These are phyloP conservation scores for Scaptomyza parva DNA, from an alignment of 2,888 invertebrate species.

Conservation along the genomic window DNA sequence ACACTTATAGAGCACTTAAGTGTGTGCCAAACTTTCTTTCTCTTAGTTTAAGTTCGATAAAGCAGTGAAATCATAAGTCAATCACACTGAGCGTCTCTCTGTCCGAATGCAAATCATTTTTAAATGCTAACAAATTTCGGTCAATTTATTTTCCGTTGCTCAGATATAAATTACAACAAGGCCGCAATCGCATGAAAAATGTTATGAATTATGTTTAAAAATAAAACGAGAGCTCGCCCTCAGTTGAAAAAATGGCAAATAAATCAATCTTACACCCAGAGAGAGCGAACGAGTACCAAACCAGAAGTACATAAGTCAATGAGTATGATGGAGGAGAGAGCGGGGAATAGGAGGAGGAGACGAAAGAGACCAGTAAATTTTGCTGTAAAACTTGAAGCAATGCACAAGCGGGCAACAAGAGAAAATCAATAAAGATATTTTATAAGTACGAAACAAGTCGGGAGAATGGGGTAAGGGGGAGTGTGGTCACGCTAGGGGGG, in stretches of 20 bases:
- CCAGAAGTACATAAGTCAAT: constrained; percentile 33
- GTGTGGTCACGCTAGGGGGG: background rate
- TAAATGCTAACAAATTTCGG: constrained; percentile 79
- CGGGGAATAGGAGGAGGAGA: background rate
- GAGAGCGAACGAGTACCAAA: constrained; percentile 23
- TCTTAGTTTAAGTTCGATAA: constrained; percentile 13
- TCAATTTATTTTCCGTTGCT: constrained; percentile 67
- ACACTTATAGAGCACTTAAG: constrained; percentile 61
- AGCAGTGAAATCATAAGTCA: constrained; percentile 29
- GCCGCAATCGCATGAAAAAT: constrained; percentile 57
- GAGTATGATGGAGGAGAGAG: constrained; percentile 16
- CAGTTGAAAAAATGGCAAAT: constrained; percentile 57
- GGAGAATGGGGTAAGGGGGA: constrained; percentile 2
- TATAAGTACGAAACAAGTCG: constrained; percentile 44
- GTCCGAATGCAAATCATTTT: constrained; percentile 72
- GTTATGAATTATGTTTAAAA: constrained; percentile 75
- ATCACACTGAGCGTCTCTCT: constrained; percentile 23
- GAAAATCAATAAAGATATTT: constrained; percentile 72
- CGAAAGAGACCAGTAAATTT: constrained; percentile 3
- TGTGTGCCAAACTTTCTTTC: constrained; percentile 42
- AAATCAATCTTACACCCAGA: constrained; percentile 74
- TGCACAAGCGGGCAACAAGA: constrained; percentile 12
- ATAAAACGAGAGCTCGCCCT: constrained; percentile 36
- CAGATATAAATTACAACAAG: constrained; percentile 72
- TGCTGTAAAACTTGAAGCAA: constrained; percentile 17